Evolutionary conservation across 2,113 vertebrate species (phyloP), one percentile per base, ranked within the genome.

Genomic region (Clarias macrocephalus): DNA sequence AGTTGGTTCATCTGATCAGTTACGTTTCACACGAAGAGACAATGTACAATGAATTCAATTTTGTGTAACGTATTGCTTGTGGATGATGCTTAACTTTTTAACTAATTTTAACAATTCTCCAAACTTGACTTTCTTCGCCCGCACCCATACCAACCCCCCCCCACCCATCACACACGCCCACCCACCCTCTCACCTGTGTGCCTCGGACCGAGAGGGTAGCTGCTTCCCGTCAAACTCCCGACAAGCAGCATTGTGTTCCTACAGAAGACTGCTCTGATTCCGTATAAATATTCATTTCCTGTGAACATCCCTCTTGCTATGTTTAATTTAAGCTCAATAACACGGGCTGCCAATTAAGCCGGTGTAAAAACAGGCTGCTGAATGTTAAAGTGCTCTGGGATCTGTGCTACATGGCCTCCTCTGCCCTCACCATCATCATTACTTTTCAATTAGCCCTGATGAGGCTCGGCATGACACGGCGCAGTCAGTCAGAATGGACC

Each of bases 301-400:
- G 82, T 82, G 70, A 80, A 88, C 87, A 75, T 90, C 89, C 42
- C 88, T 89, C 72, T 75, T 80, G 62, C 89, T 57, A 82, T 90
- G 85, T 89, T 90, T 89, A 89, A 91, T 88, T 92, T 86, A 89
- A 89, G 92, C 33, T 65, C 42, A 52, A 83, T 83, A 88, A 92
- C 90, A 89, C 68, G 12, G 73, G 37, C 90, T 87, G 85, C 86
- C 88, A 90, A 92, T 93, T 91, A 92, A 84, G 73, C 28, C 83
- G 23, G 25, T 80, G 23, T 81, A 83, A 60, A 87, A 90, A 88
- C 76, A 87, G 88, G 57, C 82, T 82, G 80, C 83, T 89, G 88
- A 92, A 86, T 85, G 87, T 75, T 81, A 88, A 91, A 88, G 90
- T 84, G 89, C 80, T 89, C 76, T 76, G 91, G 86, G 89, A 92